Evolutionary conservation across 2,797 vertebrate genomes (phyloP).

Genomic region (Columba guinea): DNA sequence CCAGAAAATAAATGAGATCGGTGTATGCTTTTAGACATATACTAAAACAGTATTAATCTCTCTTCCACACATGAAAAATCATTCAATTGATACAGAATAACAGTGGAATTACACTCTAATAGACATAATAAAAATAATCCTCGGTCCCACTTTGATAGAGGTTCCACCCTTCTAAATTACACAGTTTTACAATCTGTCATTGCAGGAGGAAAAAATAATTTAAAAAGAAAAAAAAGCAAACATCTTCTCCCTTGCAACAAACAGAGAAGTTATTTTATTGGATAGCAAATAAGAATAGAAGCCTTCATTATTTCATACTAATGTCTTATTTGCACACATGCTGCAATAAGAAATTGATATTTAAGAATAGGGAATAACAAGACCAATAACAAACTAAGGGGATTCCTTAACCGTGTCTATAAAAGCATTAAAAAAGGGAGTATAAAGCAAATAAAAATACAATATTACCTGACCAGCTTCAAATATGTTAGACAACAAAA

Average conservation of each 20-base stretch:
- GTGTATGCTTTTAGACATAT: not conserved
- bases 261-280: not conserved
- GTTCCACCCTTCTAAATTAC: not conserved
- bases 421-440: not conserved
- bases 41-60: not conserved
- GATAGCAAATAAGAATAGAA: not conserved
- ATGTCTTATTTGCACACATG: not conserved
- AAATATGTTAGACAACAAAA: not conserved
- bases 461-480: not conserved
- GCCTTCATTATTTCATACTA: not conserved
- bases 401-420: not conserved
- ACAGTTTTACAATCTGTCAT: not conserved
- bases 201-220: fast-evolving
- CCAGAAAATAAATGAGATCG: not conserved
- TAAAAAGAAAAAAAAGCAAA: not conserved
- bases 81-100: not conserved
- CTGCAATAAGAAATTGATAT: not conserved
- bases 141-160: not conserved
- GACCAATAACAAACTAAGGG: not conserved
- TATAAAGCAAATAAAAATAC: not conserved
- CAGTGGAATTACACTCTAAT: not conserved
- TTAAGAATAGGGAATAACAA: not conserved
- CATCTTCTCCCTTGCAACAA: not conserved
- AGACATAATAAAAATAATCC: not conserved
- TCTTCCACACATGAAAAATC: not conserved